Percentiles rank a stretch among this genome's conserved stretches.
Evolutionary conservation across 1,140 invertebrate species (phyloP).

Genomic region (Coenobita brevimanus): DNA sequence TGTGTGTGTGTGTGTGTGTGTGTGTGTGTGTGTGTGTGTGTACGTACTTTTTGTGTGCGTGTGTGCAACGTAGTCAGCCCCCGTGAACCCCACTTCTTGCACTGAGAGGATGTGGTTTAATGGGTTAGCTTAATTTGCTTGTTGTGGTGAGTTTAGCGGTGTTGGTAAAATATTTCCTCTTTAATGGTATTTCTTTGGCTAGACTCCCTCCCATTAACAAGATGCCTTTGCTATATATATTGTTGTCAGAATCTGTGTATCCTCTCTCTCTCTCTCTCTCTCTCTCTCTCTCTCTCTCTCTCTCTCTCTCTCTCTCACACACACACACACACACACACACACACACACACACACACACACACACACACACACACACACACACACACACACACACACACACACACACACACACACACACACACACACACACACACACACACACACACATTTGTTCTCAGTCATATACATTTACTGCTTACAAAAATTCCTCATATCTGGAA

Average conservation of each 20-base stretch:
- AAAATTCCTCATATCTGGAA: no score
- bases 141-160: not conserved
- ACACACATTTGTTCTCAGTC: no score
- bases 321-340: not conserved
- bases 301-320: not conserved
- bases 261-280: slow-evolving; percentile 12
- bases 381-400: no score
- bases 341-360: not conserved
- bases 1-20: slow-evolving; percentile 15
- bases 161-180: slow-evolving; percentile 24
- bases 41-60: not conserved
- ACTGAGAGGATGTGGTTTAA: slow-evolving; percentile 7
- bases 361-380: not conserved
- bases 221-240: not conserved
- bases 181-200: slow-evolving; percentile 20
- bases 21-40: not conserved
- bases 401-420: no score
- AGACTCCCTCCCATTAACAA: not conserved
- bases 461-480: no score
- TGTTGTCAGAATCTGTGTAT: not conserved
- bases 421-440: no score
- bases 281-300: not conserved
- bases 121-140: slow-evolving; percentile 34
- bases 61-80: not conserved
- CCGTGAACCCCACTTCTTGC: not conserved